These are phyloP conservation scores for Hybos culiciformis DNA, from an alignment of 2,888 invertebrate species.

Conservation along the genomic window DNA sequence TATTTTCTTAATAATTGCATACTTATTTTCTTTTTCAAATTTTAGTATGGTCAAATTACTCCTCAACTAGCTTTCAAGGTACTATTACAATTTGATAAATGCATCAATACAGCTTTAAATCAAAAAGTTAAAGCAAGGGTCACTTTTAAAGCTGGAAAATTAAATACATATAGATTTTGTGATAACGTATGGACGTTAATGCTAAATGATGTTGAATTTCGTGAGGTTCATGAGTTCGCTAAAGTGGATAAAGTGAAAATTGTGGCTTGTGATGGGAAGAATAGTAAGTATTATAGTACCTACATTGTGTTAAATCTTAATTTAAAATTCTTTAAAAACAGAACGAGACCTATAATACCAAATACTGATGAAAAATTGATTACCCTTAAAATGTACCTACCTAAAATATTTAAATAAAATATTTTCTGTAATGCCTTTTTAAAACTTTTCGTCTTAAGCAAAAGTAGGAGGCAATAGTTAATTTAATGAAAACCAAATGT, in stretches of 20 bases:
- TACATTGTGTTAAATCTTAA: background rate
- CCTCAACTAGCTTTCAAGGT: slow-evolving; percentile 88
- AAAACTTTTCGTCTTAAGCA: no score
- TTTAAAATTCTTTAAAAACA: no score
- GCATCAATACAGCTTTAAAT: slow-evolving; percentile 86
- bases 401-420: no score
- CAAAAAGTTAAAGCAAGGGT: slow-evolving; percentile 83
- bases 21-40: slow-evolving; percentile 21
- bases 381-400: no score
- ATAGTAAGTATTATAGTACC: slow-evolving; percentile 38
- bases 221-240: slow-evolving; percentile 86
- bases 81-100: slow-evolving; percentile 89
- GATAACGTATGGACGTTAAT: slow-evolving; percentile 99
- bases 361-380: no score
- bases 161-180: slow-evolving; percentile 88
- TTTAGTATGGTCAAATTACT: slow-evolving; percentile 90
- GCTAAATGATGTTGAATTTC: slow-evolving; percentile 93
- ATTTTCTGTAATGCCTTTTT: no score
- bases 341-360: no score
- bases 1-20: no score
- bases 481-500: no score
- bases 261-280: slow-evolving; percentile 95
- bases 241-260: slow-evolving; percentile 93
- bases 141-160: slow-evolving; percentile 81
- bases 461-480: no score